phyloP scores from a whole-genome alignment of 2,113 vertebrate genomes.

The Hippocampus guttulatus region DNA sequence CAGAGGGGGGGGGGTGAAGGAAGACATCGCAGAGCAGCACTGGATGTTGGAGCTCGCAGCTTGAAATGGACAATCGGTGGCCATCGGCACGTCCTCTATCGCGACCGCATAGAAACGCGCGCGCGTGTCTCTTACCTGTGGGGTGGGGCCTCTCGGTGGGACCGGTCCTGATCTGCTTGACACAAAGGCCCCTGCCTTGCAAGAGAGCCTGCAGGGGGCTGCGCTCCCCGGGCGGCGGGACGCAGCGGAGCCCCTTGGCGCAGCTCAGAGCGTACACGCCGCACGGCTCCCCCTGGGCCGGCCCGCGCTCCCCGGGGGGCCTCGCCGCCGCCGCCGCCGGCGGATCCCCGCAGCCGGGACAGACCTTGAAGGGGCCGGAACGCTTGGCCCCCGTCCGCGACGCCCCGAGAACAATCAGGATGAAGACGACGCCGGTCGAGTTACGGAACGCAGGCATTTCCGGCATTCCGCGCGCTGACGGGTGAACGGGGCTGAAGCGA shows the following conservation, averaged over 20 bases:
- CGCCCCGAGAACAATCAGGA: constrained; percentile 71
- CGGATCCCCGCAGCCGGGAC: constrained; percentile 70
- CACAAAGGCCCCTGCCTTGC: constrained; percentile 75
- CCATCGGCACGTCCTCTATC: constrained; percentile 17
- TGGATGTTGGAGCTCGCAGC: constrained; percentile 28
- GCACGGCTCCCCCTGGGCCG: constrained; percentile 70
- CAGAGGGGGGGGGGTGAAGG: constrained; percentile 16
- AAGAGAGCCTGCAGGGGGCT: constrained; percentile 79
- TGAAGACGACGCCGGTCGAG: constrained; percentile 65
- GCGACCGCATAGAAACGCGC: background rate
- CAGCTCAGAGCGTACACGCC: constrained; percentile 77
- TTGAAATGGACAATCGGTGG: constrained; percentile 27
- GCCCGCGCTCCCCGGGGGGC: constrained; percentile 65
- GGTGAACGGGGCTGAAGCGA: constrained; percentile 66
- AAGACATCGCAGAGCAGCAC: constrained; percentile 43
- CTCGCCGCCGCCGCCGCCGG: constrained; percentile 40
- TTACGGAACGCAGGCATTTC: constrained; percentile 72
- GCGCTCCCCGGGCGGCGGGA: constrained; percentile 71
- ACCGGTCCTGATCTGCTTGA: constrained; percentile 63
- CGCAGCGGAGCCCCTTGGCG: constrained; percentile 75
- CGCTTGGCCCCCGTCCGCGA: constrained; percentile 65
- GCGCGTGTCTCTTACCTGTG: constrained; percentile 65
- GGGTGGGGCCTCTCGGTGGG: constrained; percentile 71
- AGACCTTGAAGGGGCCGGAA: constrained; percentile 67
- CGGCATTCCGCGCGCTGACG: constrained; percentile 61